Base-by-base conservation (phyloP, 2,797 vertebrate species). In the Calcarius lapponicus region DNA sequence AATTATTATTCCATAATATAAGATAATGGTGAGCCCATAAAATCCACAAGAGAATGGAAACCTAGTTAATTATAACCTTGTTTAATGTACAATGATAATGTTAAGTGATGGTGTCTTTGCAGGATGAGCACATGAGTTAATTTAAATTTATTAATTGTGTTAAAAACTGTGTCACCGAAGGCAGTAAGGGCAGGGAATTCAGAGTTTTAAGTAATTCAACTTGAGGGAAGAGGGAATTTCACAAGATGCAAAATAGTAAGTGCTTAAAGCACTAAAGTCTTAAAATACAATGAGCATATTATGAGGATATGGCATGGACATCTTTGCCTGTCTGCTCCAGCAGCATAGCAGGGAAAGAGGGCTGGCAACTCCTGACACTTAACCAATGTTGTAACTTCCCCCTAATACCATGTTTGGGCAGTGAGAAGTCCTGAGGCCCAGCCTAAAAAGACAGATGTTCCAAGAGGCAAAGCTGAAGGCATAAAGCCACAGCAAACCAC, bases 121-220 rank as follows among this genome's bases (percentile, higher is more conserved):
- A 90, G 48, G 56, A 87, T 80, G 38, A 56, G 53, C 34, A 73
- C 14, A 42, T 61, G 29, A 71, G 75, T 93, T 90, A 84, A 88
- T 93, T 95, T 93, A 95, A 85, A 91, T 62, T 48, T 75, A 89
- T 93, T 95, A 91, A 95, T 53, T 84, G 38, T 79, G 36, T 82
- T 92, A 73, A 94, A 87, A 94, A 89, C 9, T 82, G 48, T 95
- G 75, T 82, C 80, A 95, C 40, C 58, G 65, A 95, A 73, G 48
- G 42, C 64, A 93, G 25, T 36, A 80, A 73, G 34, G 51, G n/a
- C 56, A 95, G 78, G 72, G 96, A 96, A 94, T 87, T 92, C 38
- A 32, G 79, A 80, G 45, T 79, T 94, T 93, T 76, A 97, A 95
- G 57, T 88, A 96, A 97, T 80, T 13, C n/a, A 87, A 11, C 71